phyloP scores from a whole-genome alignment of 2,888 invertebrate genomes.

The Boloria selene region DNA sequence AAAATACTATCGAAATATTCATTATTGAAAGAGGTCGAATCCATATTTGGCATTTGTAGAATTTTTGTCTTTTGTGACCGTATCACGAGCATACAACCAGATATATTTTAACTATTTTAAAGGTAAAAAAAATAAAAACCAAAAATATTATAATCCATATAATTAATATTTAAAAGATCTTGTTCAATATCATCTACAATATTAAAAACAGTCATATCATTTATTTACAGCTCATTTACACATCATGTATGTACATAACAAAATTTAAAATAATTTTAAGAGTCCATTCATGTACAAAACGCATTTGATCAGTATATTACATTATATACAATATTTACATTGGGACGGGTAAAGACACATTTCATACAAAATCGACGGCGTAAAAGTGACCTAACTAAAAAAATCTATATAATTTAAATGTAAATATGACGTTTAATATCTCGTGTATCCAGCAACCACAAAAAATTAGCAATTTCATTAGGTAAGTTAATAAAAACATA shows the following conservation, averaged over 20 bases:
- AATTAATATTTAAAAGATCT: constrained; percentile 65
- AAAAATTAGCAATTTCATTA: too few species aligned
- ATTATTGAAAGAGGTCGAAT: too few species aligned
- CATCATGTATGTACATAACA: constrained; percentile 44
- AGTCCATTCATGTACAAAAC: constrained; percentile 11
- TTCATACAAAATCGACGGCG: not conserved
- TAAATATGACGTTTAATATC: too few species aligned
- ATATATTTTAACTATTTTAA: too few species aligned
- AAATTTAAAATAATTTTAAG: constrained; percentile 48
- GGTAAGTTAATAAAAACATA: not conserved
- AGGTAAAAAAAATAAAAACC: constrained; percentile 8
- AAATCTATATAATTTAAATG: not conserved
- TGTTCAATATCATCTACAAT: constrained; percentile 69
- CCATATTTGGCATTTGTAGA: too few species aligned
- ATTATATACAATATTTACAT: constrained; percentile 36
- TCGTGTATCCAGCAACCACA: too few species aligned
- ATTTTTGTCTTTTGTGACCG: too few species aligned
- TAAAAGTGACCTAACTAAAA: not conserved
- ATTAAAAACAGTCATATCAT: constrained; percentile 57
- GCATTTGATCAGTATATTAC: constrained; percentile 35
- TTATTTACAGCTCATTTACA: constrained; percentile 71
- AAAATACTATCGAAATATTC: too few species aligned
- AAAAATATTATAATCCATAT: constrained; percentile 58
- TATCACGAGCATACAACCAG: too few species aligned
- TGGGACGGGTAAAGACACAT: constrained; percentile 6